Percentiles rank a stretch among this genome's conserved stretches.
phyloP scores from a whole-genome alignment of 1,140 invertebrate genomes.

The Planococcus citri region DNA sequence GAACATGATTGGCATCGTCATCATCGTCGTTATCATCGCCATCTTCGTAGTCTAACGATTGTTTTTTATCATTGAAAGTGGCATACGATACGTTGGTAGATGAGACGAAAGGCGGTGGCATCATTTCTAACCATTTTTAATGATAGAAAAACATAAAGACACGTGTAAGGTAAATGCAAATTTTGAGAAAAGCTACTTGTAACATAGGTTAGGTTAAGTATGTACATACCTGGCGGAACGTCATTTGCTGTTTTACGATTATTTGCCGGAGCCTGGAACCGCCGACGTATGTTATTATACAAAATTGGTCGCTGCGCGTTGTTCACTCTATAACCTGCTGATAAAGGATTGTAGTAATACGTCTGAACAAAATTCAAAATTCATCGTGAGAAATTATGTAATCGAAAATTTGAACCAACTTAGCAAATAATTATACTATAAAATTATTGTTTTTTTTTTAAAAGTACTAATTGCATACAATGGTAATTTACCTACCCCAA shows the following conservation, averaged over 20 bases:
- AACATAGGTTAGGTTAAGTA: no score
- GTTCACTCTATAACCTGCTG: slow-evolving; percentile 12
- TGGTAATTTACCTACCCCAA: no score
- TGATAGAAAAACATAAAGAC: not conserved
- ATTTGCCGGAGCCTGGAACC: not conserved
- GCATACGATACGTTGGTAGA: not conserved
- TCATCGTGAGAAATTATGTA: no score
- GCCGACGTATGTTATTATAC: not conserved
- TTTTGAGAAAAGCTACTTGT: no score
- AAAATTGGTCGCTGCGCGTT: not conserved
- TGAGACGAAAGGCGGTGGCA: not conserved
- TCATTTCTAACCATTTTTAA: slow-evolving; percentile 9
- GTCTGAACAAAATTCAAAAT: not conserved
- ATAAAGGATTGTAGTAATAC: slow-evolving; percentile 19
- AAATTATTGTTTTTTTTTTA: no score
- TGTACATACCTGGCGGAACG: not conserved
- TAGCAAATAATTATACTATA: no score
- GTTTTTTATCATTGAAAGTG: not conserved
- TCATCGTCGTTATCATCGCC: not conserved
- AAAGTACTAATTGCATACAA: no score
- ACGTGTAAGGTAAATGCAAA: no score
- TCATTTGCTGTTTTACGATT: not conserved
- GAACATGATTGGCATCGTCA: not conserved
- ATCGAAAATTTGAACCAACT: no score
- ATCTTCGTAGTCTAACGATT: not conserved